These are phyloP conservation scores for Apis cerana DNA, from an alignment of 1,140 invertebrate genomes.

Conservation along the genomic window DNA sequence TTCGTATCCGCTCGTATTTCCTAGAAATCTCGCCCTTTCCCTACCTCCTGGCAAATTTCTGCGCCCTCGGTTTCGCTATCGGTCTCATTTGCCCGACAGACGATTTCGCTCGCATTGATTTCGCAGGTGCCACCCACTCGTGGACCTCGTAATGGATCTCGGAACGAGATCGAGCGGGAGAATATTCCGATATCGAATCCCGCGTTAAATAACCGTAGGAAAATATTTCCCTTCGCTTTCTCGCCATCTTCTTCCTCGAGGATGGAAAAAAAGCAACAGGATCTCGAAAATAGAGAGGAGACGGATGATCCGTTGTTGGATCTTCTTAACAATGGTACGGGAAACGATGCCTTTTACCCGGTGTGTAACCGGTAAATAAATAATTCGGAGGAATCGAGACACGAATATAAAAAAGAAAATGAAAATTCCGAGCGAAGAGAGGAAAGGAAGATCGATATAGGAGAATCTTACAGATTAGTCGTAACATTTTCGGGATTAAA, in stretches of 20 bases:
- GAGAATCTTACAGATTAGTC: too few species aligned
- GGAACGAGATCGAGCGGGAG: neutral
- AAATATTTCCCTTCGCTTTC: neutral
- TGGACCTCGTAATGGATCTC: neutral
- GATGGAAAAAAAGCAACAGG: neutral
- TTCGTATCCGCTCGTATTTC: conserved; percentile 43
- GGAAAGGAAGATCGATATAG: neutral
- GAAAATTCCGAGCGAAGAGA: neutral
- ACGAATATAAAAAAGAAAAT: neutral
- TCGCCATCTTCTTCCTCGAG: neutral
- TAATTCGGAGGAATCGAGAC: neutral
- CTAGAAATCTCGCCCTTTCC: conserved; percentile 19
- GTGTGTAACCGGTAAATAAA: neutral
- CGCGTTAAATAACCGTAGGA: neutral
- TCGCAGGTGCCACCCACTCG: neutral
- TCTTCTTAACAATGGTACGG: neutral
- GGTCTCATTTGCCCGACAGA: conserved; percentile 4
- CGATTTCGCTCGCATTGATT: conserved; percentile 2
- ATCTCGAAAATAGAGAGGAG: neutral
- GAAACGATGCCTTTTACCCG: neutral
- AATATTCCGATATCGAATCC: neutral
- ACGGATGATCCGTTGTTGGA: neutral
- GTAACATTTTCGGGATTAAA: neutral
- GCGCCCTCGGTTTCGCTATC: conserved; percentile 25
- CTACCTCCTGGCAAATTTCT: conserved; percentile 46